Base-by-base conservation (phyloP, 2,888 invertebrate genomes). In the Cryptophagus acutangulus region DNA sequence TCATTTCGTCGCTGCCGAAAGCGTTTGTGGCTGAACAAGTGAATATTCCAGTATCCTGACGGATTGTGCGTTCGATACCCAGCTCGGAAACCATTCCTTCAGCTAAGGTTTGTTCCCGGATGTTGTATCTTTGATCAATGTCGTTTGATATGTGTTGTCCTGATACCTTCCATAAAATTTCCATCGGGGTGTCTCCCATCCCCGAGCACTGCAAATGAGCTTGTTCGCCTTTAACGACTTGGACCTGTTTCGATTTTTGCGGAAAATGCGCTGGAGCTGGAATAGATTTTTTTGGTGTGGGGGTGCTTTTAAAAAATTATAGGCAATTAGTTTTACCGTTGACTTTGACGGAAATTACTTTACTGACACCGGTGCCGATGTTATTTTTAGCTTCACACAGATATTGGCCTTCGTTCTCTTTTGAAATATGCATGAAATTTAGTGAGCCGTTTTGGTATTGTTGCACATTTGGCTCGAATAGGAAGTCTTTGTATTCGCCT, bases 361-460 rank as follows among this genome's bases (percentile, higher is more conserved):
- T 93, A 74, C 92, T 92, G 42, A 93, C 81, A 8, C 90, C 92
- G 10, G 87, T 83, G 1, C 91, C 92, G 49, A 94, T 89, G 53
- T 85, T 87, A 65, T 94, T 94, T 59, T 87, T 83, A n/a, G 91
- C 90, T 63, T 92, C 91, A 69, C 94, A 94, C 37, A 93, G 75
- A 67, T 91, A 93, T 67, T 88, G 87, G 1, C 92, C 91, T 70
- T 90, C 90, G 64, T 86, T 87, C 60, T 86, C 85, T 70, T 90
- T 90, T 55, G 82, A 84, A 36, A 90, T 84, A 62, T 84, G 80
- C 57, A 82, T 82, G 67, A 91, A 90, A 48, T 83, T 79, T 49
- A 91, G 75, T 8, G 90, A 87, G 16, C 91, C 91, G 65, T 91
- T 91, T 53, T 83, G 80, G 57, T 85, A 81, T 43, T 84, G 78